Percentiles rank a stretch among this genome's conserved stretches.
Evolutionary conservation across 2,113 vertebrate genomes (phyloP).

Genomic region (Rynchops niger): DNA sequence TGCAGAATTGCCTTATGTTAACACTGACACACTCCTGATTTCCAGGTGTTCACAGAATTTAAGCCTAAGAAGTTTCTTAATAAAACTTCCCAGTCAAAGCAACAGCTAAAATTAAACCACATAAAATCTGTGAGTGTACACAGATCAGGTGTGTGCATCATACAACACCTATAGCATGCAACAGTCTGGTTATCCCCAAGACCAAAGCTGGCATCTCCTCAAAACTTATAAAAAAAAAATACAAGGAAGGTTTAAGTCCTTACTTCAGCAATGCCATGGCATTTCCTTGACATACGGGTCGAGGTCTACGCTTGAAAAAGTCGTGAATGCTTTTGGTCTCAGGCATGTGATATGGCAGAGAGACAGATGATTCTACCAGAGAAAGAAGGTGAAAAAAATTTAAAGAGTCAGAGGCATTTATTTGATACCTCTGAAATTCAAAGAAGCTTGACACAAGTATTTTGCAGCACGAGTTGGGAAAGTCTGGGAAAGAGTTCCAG

Average conservation of each 20-base stretch:
- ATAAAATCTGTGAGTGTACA: neutral
- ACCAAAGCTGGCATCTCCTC: neutral
- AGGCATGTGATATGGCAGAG: conserved; percentile 92
- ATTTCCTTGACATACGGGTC: conserved; percentile 80
- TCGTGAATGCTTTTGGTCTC: conserved; percentile 90
- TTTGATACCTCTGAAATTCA: neutral
- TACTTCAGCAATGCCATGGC: conserved; percentile 93
- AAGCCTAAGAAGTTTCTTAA: neutral
- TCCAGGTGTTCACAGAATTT: neutral
- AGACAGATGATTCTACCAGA: conserved; percentile 83
- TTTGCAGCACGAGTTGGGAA: neutral
- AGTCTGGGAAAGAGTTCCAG: neutral
- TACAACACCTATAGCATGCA: neutral
- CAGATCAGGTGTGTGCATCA: neutral
- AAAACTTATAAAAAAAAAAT: neutral
- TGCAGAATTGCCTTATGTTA: neutral
- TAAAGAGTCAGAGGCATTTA: neutral
- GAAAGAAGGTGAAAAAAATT: neutral
- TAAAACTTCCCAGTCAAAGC: neutral
- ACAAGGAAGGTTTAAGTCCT: conserved; percentile 38
- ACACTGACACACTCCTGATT: neutral
- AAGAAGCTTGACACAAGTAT: neutral
- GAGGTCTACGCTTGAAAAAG: conserved; percentile 84
- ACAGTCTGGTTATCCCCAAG: neutral
- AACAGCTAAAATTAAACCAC: neutral